phyloP scores from a whole-genome alignment of 1,140 invertebrate species.

The Cecropterus lyciades region DNA sequence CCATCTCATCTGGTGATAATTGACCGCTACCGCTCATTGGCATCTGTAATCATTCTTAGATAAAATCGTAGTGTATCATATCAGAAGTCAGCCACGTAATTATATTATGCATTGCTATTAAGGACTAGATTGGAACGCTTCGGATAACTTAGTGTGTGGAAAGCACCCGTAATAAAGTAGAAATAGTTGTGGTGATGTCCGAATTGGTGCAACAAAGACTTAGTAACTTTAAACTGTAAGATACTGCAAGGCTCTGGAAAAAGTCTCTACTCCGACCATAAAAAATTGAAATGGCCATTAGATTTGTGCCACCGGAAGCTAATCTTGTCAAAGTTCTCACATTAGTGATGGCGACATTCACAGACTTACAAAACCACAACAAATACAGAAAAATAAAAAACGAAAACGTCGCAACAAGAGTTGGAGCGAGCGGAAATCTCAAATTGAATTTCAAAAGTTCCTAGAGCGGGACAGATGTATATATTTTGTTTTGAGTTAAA shows the following conservation, averaged over 20 bases:
- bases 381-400: constrained; percentile 21
- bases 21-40: too few relatives aligned
- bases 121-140: too few relatives aligned
- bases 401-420: constrained; percentile 41
- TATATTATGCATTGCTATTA: too few relatives aligned
- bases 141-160: too few relatives aligned
- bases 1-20: too few relatives aligned
- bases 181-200: too few relatives aligned
- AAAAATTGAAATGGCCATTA: background rate
- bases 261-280: too few relatives aligned
- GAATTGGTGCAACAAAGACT: too few relatives aligned
- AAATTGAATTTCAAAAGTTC: constrained; percentile 52
- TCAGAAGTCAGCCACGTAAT: too few relatives aligned
- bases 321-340: background rate
- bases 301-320: background rate
- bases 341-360: constrained; percentile 15
- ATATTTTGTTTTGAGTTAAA: constrained; percentile 30
- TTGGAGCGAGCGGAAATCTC: constrained; percentile 40
- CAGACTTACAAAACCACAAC: constrained; percentile 21
- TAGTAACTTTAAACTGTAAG: too few relatives aligned
- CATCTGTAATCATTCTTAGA: background rate
- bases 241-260: too few relatives aligned
- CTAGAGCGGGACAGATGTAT: constrained; percentile 43
- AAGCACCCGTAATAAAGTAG: too few relatives aligned
- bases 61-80: background rate